These are phyloP conservation scores for Halcyon malimbica DNA, from an alignment of 2,113 vertebrate species.

Conservation along the genomic window DNA sequence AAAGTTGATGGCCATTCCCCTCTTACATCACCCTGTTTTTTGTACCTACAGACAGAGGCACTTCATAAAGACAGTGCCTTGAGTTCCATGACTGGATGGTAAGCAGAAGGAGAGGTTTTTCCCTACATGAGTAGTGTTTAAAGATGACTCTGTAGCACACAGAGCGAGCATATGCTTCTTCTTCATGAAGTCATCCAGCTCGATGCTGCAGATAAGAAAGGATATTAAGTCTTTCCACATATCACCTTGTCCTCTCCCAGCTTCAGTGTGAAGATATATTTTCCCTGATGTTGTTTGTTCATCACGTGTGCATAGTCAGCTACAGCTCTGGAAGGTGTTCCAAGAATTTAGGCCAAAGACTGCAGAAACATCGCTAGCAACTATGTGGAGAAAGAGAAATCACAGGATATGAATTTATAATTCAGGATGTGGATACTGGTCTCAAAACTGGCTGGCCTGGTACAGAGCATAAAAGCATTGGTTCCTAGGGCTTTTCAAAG, in stretches of 20 bases:
- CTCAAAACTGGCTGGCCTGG: not conserved
- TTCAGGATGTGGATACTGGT: not conserved
- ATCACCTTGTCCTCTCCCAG: not conserved
- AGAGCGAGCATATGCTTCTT: not conserved
- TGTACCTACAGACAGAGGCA: not conserved
- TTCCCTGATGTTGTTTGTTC: not conserved
- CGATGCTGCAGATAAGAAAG: not conserved
- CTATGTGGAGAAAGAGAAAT: not conserved
- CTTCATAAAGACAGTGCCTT: not conserved
- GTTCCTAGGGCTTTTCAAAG: not conserved
- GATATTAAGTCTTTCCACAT: not conserved
- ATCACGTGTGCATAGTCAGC: not conserved
- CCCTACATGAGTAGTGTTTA: not conserved
- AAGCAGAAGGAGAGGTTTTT: not conserved
- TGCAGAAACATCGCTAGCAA: not conserved
- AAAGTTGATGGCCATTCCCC: not conserved
- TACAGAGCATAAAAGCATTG: not conserved
- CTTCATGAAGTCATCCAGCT: not conserved
- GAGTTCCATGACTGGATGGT: not conserved
- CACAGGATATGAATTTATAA: not conserved
- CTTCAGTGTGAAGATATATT: not conserved
- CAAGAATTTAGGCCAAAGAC: not conserved
- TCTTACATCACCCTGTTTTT: accelerated
- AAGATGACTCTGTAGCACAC: not conserved
- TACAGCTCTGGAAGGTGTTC: not conserved